phyloP scores from a whole-genome alignment of 2,797 vertebrate species.

The Moxostoma hubbsi region DNA sequence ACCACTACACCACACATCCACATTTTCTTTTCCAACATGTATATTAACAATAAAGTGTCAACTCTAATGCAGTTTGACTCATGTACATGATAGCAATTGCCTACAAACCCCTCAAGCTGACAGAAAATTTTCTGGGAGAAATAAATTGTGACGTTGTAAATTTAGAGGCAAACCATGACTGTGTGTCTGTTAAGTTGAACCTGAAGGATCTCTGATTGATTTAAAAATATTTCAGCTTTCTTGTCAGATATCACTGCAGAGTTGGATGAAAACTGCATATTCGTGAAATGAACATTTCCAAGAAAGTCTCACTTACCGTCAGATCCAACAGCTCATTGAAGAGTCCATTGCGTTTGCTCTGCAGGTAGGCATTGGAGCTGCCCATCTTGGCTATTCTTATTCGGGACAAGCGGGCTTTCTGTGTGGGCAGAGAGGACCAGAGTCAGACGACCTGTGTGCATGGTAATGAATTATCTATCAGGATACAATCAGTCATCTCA shows the following conservation, averaged over 20 bases:
- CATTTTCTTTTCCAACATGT: neutral
- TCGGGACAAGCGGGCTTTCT: conserved; percentile 93
- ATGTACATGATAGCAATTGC: neutral
- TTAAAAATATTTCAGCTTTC: neutral
- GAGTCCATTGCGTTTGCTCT: conserved; percentile 91
- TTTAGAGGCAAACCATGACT: neutral
- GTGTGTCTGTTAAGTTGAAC: neutral
- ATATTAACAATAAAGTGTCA: neutral
- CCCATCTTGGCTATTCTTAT: conserved; percentile 93
- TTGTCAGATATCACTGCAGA: neutral
- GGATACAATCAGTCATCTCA: conserved; percentile 29
- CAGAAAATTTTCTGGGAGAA: no score
- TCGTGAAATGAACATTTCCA: neutral
- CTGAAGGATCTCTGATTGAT: neutral
- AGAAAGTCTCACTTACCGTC: conserved; percentile 78
- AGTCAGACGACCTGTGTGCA: conserved; percentile 60
- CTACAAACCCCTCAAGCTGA: neutral
- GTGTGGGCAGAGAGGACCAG: conserved; percentile 65
- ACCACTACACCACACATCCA: neutral
- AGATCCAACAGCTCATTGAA: conserved; percentile 91
- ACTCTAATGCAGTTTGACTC: neutral
- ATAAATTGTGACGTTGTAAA: neutral
- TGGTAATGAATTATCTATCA: conserved; percentile 39
- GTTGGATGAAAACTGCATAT: neutral
- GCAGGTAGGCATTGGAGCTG: conserved; percentile 89